These are phyloP conservation scores for Tuta absoluta DNA, from an alignment of 2,888 invertebrate genomes.

Conservation along the genomic window DNA sequence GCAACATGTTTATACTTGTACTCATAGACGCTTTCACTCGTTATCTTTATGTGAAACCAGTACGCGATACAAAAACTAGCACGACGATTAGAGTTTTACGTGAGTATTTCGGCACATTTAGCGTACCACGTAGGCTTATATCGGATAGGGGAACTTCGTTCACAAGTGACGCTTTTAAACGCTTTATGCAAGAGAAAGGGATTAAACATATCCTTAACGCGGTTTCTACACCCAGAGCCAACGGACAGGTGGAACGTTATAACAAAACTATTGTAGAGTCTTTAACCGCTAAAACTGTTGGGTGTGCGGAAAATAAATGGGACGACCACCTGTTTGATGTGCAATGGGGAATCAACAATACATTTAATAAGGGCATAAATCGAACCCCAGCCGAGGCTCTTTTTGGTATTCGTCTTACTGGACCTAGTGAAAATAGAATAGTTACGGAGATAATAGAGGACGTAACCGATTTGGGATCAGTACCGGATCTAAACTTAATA, in stretches of 20 bases:
- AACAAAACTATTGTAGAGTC: constrained; percentile 25
- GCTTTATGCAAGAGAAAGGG: constrained; percentile 42
- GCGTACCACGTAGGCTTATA: constrained; percentile 11
- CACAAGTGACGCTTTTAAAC: constrained; percentile 48
- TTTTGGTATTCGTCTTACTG: not conserved
- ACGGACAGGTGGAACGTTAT: constrained; percentile 45
- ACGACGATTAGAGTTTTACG: not conserved
- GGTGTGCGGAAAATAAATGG: constrained; percentile 26
- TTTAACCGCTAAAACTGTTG: constrained; percentile 22
- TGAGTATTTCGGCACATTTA: not conserved
- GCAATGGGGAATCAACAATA: constrained; percentile 32
- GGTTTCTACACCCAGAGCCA: constrained; percentile 34
- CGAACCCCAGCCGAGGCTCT: constrained; percentile 25
- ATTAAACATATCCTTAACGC: constrained; percentile 42
- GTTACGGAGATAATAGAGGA: too few species aligned
- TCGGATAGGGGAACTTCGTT: constrained; percentile 44
- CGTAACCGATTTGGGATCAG: too few species aligned
- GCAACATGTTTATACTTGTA: constrained; percentile 21
- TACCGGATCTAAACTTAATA: too few species aligned
- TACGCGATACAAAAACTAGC: constrained; percentile 5
- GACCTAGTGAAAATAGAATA: constrained; percentile 1
- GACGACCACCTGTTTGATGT: too few species aligned
- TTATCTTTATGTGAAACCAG: constrained; percentile 24
- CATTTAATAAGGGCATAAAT: constrained; percentile 27
- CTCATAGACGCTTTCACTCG: constrained; percentile 21